Conservation (phyloP, 2,113 vertebrate genomes). For the Numenius arquata region DNA sequence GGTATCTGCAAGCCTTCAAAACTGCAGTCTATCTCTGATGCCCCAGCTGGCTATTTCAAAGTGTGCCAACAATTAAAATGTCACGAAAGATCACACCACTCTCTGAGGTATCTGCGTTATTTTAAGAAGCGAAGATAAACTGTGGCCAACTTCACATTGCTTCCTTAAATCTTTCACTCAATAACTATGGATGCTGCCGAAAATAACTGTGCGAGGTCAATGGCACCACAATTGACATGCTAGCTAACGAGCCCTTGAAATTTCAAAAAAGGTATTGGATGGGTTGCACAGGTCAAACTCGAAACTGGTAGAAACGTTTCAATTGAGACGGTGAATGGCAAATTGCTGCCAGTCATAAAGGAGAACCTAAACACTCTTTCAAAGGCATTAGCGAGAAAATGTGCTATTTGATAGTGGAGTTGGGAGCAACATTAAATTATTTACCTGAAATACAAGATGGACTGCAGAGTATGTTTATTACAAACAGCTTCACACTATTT, state of each 20-base stretch:
- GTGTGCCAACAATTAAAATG: constrained; percentile 49
- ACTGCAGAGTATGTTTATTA: not conserved
- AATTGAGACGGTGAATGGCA: not conserved
- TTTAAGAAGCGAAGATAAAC: constrained; percentile 74
- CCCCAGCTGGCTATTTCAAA: constrained; percentile 40
- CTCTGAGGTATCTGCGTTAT: constrained; percentile 65
- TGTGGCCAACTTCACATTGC: constrained; percentile 58
- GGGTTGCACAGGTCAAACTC: not conserved
- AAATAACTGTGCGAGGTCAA: constrained; percentile 66
- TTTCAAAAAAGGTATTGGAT: not conserved
- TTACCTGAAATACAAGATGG: not conserved
- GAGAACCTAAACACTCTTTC: not conserved
- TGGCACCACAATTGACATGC: not conserved
- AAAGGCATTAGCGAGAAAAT: not conserved
- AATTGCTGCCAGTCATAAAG: not conserved
- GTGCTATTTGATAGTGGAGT: not conserved
- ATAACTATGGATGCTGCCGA: constrained; percentile 21
- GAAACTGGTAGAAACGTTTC: not conserved
- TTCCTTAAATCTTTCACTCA: constrained; percentile 53
- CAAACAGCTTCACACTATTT: not conserved
- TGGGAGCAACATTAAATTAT: not conserved
- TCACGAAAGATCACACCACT: constrained; percentile 55
- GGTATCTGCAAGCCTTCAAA: constrained; percentile 37
- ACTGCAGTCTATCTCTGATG: not conserved
- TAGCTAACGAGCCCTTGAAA: not conserved